These are phyloP conservation scores for Coptodon rendalli DNA, from an alignment of 2,113 vertebrate species.

Conservation along the genomic window DNA sequence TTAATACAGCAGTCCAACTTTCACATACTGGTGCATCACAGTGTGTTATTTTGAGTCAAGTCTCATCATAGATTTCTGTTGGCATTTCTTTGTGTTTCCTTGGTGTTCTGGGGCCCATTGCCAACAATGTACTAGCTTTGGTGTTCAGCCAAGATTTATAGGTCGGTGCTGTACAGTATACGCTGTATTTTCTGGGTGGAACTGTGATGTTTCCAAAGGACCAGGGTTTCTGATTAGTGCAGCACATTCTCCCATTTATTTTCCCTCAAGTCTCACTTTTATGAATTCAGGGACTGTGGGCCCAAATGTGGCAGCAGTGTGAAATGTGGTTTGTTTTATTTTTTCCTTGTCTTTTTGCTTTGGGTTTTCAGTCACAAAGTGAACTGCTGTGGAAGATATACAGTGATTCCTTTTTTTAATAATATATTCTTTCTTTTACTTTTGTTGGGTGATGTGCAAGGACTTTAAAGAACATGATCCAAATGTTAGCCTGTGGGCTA, in stretches of 20 bases:
- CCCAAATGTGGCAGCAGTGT: neutral
- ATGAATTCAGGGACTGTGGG: constrained; percentile 55
- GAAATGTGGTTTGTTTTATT: constrained; percentile 16
- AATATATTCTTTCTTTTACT: neutral
- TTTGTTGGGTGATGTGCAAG: neutral
- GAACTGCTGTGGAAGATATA: neutral
- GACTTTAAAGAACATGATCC: neutral
- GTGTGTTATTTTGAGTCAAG: neutral
- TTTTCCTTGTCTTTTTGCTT: neutral
- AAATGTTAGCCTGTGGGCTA: neutral
- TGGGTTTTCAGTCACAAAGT: neutral
- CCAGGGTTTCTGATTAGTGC: constrained; percentile 24
- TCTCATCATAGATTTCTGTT: neutral
- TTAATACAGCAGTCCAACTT: neutral
- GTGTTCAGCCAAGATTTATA: constrained; percentile 27
- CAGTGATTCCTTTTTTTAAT: neutral
- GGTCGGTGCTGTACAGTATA: neutral
- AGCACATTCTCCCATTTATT: constrained; percentile 14
- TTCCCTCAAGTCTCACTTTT: constrained; percentile 45
- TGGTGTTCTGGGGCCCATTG: neutral
- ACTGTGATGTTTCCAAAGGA: constrained; percentile 4
- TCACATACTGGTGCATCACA: neutral
- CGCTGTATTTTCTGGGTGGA: neutral
- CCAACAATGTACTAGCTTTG: neutral
- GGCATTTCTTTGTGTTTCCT: neutral